Conservation (phyloP, 2,888 invertebrate species). For the Drosophila barbarae region DNA sequence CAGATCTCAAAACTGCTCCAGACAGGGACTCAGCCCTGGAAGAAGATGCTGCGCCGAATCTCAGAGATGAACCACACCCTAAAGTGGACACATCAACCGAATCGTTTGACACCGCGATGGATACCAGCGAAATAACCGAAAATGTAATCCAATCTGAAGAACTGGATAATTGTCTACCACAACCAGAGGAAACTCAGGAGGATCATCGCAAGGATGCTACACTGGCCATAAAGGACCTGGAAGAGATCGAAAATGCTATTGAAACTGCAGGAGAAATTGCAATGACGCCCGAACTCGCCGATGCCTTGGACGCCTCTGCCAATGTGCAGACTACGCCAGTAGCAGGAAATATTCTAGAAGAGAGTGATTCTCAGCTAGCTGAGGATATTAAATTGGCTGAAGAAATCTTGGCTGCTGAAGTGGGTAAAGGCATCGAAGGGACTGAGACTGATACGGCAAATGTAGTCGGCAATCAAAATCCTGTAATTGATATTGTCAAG, state of each 20-base stretch:
- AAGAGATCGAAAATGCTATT: conserved; percentile 3
- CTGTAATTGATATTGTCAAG: conserved; percentile 28
- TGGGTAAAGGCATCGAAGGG: conserved; percentile 18
- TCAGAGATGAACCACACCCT: not conserved
- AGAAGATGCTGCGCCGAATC: not conserved
- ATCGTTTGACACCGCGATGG: conserved; percentile 6
- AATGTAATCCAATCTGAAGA: not conserved
- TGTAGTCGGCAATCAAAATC: conserved; percentile 6
- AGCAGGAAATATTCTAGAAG: conserved; percentile 6
- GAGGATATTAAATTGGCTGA: conserved; percentile 36
- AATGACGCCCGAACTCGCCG: not conserved
- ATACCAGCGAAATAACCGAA: not conserved
- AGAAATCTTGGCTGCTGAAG: conserved; percentile 31
- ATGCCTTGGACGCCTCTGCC: conserved; percentile 1
- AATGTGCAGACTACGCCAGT: not conserved
- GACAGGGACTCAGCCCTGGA: not conserved
- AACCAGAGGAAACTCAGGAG: not conserved
- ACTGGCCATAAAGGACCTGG: conserved; percentile 1
- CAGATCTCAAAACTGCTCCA: conserved; percentile 18
- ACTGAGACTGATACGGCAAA: conserved; percentile 6
- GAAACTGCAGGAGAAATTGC: conserved; percentile 1
- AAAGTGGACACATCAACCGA: conserved; percentile 3
- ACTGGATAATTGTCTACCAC: not conserved
- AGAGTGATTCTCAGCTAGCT: conserved; percentile 32
- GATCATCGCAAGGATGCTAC: not conserved